Evolutionary conservation across 2,113 vertebrate species (phyloP), one percentile per base, ranked within the genome.

Genomic region (Heliornis fulica): DNA sequence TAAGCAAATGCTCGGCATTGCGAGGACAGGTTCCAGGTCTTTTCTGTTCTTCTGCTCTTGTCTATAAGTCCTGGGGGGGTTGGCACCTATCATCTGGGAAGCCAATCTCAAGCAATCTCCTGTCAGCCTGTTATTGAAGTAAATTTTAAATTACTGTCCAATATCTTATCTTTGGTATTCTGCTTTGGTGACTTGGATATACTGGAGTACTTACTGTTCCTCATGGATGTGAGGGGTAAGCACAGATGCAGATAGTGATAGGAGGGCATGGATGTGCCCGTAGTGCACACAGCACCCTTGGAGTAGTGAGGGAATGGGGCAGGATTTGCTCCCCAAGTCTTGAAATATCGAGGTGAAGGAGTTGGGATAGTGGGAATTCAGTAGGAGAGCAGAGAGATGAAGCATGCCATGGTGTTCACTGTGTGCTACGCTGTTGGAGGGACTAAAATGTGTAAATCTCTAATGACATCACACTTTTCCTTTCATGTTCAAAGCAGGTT

Each of bases 151-250:
- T 80, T 89, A 34, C 25, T 64, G 57, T 17, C 38, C 38, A 40
- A 0, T 65, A 9, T 36, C 17, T 76, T 56, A 14, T 45, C 16
- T 75, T 61, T 51, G 53, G 57, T 64, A 45, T 56, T 5, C 50
- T 81, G 60, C 29, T 20, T 13, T 81, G 69, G 29, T 83, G 51
- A 40, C 26, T 10, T 81, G 61, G 12, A 8, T 71, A 29, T 36
- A 21, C 0, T 0, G 64, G 25, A 41, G 22, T 29, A 15, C 25
- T 66, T 65, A 23, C 0, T 56, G 2, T 65, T 70, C 32, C 5
- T 71, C 21, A 4, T 14, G 11, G 57, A 7, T 13, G 9, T 26
- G 17, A 79, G 17, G n/a, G 7, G 17, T 69, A 75, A 61, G 28
- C 0, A 0, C 11, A 29, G 57, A 10, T 72, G 45, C 48, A 48